A percentile compares a stretch with the other conserved stretches of the same genome.
These are phyloP conservation scores for Pterois miles DNA, from an alignment of 2,797 vertebrate genomes.

Conservation along the genomic window DNA sequence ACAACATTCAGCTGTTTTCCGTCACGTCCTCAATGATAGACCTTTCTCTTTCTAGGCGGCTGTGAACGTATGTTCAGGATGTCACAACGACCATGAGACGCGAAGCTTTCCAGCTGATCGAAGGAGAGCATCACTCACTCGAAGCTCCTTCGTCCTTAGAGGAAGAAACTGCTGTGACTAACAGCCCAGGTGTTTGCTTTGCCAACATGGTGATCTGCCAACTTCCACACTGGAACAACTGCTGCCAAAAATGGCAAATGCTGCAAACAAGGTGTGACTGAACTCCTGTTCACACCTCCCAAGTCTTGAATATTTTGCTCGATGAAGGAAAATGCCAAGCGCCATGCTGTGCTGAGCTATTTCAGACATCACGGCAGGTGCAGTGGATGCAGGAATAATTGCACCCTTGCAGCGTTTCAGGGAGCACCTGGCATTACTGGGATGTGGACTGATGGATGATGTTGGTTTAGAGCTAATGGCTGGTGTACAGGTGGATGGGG, in stretches of 20 bases:
- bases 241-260: background rate
- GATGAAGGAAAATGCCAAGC: conserved; percentile 3
- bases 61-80: background rate
- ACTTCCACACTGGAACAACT: background rate
- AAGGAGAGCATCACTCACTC: background rate
- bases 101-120: background rate
- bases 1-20: background rate
- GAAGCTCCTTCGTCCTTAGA: background rate
- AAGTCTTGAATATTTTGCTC: background rate
- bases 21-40: background rate
- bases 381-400: conserved; percentile 18
- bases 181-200: conserved; percentile 5
- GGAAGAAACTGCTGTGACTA: background rate
- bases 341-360: background rate
- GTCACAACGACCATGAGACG: background rate
- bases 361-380: conserved; percentile 23
- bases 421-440: background rate
- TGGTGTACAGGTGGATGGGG: background rate
- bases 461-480: conserved; percentile 17
- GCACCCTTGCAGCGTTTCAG: background rate
- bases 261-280: background rate
- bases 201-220: background rate
- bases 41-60: background rate
- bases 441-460: conserved; percentile 18
- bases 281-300: background rate